Evolutionary conservation across 2,888 invertebrate species (phyloP).

Genomic region (Lochmaea crataegi): DNA sequence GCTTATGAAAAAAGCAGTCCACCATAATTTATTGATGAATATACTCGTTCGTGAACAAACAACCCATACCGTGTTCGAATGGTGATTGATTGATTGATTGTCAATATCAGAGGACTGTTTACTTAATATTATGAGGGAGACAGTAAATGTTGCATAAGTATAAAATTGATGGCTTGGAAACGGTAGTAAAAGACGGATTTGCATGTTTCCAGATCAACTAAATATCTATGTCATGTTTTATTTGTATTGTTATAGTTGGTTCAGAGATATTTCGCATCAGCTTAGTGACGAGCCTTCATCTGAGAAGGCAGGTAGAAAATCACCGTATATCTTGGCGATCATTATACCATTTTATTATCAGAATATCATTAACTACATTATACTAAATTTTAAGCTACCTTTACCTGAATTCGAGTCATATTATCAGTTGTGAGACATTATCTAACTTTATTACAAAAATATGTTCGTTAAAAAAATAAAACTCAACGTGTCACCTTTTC

Average conservation of each 20-base stretch:
- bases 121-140: constrained; percentile 28
- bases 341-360: no score
- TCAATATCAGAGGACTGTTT: constrained; percentile 32
- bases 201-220: not conserved
- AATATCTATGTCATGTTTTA: not conserved
- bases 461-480: not conserved
- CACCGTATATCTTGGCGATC: no score
- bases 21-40: constrained; percentile 30
- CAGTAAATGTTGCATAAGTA: not conserved
- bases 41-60: constrained; percentile 19
- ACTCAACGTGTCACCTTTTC: constrained; percentile 1
- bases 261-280: no score
- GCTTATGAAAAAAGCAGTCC: constrained; percentile 11
- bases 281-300: no score
- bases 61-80: constrained; percentile 22
- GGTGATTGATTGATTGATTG: constrained; percentile 35
- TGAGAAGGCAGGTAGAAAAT: no score
- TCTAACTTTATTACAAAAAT: not conserved
- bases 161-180: no score
- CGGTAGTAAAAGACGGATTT: no score
- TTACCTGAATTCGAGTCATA: no score
- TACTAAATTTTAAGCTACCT: no score
- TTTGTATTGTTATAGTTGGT: no score
- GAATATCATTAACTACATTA: no score
- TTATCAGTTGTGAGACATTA: no score